Base-by-base conservation (phyloP, 2,797 vertebrate genomes). In the Neostethus bicornis region DNA sequence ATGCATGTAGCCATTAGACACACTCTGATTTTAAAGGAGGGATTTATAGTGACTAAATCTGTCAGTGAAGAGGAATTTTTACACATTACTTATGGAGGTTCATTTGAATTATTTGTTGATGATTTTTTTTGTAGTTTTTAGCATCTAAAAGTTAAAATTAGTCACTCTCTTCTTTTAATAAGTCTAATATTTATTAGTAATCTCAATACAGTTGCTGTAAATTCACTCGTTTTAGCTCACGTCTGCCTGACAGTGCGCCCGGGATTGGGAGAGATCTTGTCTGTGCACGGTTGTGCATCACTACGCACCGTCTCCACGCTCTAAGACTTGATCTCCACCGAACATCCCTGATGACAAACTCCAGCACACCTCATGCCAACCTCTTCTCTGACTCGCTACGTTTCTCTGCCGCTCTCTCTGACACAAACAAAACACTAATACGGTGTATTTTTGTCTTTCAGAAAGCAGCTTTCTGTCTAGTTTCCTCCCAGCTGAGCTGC, bases 401-500 rank as follows among this genome's bases (percentile, higher is more conserved):
- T 50, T 32, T 37, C 19, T 16, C 38, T 41, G 66, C 20, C 26
- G 29, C 65, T 69, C 51, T 46, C 44, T 43, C 46, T 25, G 57
- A 63, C 73, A 70, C 47, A 70, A 81, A 80, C 73, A 80, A 74
- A 76, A 69, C 72, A 44, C 66, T 57, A 57, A 61, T 67, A 48
- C 21, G 41, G 20, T 5, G 43, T 38, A 49, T 79, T 64, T 12
- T 71, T 61, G 58, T 51, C 51, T 53, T 66, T 70, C 63, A 70
- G 62, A 61, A n/a, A 61, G 53, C 45, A 60, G 45, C 57, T 59
- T 47, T 78, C 62, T 48, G 58, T 79, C 47, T 44, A 45, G 35
- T 67, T 69, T 52, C 61, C 79, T 79, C 82, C 80, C 75, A 35
- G 16, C 62, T 58, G 83, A 82, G 57, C 60, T 75, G 58, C 59